A percentile compares a stretch with the other conserved stretches of the same genome.
These are phyloP conservation scores for Sericinus montela DNA, from an alignment of 2,888 invertebrate genomes.

Conservation along the genomic window DNA sequence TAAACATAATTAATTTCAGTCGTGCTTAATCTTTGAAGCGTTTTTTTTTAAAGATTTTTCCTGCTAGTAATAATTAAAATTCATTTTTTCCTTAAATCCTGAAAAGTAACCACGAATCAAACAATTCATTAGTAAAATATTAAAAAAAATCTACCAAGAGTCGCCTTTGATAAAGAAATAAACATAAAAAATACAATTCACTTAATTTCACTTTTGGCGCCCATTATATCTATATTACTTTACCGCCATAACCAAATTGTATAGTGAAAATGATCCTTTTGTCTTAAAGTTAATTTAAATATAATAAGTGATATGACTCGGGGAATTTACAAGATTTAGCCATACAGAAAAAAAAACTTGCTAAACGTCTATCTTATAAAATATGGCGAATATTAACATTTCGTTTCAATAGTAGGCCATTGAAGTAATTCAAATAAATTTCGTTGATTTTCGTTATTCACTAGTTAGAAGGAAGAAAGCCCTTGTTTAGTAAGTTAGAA, in stretches of 20 bases:
- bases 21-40: too few species aligned
- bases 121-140: too few species aligned
- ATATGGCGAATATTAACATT: conserved; percentile 31
- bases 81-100: too few species aligned
- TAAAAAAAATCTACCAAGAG: too few species aligned
- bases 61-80: too few species aligned
- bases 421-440: conserved; percentile 24
- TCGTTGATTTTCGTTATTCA: conserved; percentile 28
- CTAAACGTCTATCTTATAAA: conserved; percentile 31
- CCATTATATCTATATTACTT: not conserved
- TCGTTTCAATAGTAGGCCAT: conserved; percentile 51
- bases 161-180: too few species aligned
- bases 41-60: too few species aligned
- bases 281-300: conserved; percentile 51
- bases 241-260: not conserved
- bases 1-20: too few species aligned
- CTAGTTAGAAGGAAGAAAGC: conserved; percentile 5
- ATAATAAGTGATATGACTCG: conserved; percentile 69
- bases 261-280: conserved; percentile 35
- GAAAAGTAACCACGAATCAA: too few species aligned
- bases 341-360: conserved; percentile 27
- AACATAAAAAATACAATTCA: not conserved
- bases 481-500: conserved; percentile 15
- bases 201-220: not conserved
- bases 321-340: conserved; percentile 47